These are phyloP conservation scores for Rosalia funebris DNA, from an alignment of 2,888 invertebrate genomes.

Conservation along the genomic window DNA sequence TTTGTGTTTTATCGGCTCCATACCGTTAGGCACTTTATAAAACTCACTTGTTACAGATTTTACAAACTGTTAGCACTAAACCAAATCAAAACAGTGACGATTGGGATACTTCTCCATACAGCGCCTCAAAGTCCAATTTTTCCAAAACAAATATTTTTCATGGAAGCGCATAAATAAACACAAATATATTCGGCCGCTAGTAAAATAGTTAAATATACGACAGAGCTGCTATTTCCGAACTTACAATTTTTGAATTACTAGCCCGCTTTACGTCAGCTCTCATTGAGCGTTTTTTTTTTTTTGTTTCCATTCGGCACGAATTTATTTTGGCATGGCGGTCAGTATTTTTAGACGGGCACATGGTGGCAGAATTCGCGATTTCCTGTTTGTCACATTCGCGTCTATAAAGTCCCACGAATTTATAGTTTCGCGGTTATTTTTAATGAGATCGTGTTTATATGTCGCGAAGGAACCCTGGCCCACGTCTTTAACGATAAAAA, in stretches of 20 bases:
- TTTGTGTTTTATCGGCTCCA: no score
- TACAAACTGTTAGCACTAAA: no score
- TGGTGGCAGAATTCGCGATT: neutral
- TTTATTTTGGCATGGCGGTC: neutral
- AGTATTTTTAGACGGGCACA: conserved; percentile 13
- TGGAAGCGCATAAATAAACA: neutral
- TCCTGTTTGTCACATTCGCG: conserved; percentile 1
- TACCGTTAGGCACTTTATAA: no score
- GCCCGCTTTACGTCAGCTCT: conserved; percentile 4
- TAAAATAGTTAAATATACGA: neutral
- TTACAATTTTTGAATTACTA: neutral
- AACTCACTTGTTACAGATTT: no score
- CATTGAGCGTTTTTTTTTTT: conserved; percentile 12
- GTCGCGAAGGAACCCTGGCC: no score
- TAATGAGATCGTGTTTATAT: no score
- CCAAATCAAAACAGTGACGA: no score
- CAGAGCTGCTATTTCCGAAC: conserved; percentile 11
- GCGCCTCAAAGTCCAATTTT: no score
- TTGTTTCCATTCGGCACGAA: neutral
- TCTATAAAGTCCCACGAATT: neutral
- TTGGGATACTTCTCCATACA: no score
- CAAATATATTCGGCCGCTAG: conserved; percentile 4
- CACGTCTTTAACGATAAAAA: no score
- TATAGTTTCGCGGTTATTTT: conserved; percentile 2
- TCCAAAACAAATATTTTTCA: conserved; percentile 12